Base-by-base conservation (phyloP, 2,888 invertebrate species). In the Phyto melanocephala region DNA sequence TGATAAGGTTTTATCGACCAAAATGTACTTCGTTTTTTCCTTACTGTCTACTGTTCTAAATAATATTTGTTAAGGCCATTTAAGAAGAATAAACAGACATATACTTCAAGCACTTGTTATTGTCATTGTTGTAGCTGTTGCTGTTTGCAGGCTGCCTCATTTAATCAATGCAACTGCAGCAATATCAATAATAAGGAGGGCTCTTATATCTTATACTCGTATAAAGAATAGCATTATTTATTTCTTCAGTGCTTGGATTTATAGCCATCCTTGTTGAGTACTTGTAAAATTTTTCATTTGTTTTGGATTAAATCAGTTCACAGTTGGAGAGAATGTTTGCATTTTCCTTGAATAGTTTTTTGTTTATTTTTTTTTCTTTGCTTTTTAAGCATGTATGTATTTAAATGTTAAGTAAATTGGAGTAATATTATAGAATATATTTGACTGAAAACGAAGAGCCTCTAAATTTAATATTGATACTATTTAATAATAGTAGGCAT, bases 221-320 rank as follows among this genome's bases (percentile, higher is more conserved):
- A n/a, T 52, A 17, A 45, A 70, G 20, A 58, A 67, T 40, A 45
- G 35, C 62, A 70, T 60, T 60, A 76, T 60, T 40, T 67, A 58
- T 76, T 42, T 76, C 58, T 60, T 60, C 68, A 75, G 68, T 68
- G 50, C 68, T 74, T 68, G 35, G 52, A 58, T 50, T 74, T 60
- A 60, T 68, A 76, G 60, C 22, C 67, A 68, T 62, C 60, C 60
- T 60, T 68, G 22, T 35, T 60, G 50, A 52, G 62, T 76, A 52
- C 20, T 42, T 35, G 8, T 13, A 42, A 15, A 70, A 22, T 58
- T n/a, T 45, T 60, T 52, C 45, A 58, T 54, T 42, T 62, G 52
- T n/a, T 62, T n/a, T n/a, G 40, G 62, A 68, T 45, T 62, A 62
- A 70, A 70, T 70, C 77, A 70, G 52, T 35, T 77, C 68, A 70